Evolutionary conservation across 1,140 invertebrate species (phyloP).

Genomic region (Cydia fagiglandana): DNA sequence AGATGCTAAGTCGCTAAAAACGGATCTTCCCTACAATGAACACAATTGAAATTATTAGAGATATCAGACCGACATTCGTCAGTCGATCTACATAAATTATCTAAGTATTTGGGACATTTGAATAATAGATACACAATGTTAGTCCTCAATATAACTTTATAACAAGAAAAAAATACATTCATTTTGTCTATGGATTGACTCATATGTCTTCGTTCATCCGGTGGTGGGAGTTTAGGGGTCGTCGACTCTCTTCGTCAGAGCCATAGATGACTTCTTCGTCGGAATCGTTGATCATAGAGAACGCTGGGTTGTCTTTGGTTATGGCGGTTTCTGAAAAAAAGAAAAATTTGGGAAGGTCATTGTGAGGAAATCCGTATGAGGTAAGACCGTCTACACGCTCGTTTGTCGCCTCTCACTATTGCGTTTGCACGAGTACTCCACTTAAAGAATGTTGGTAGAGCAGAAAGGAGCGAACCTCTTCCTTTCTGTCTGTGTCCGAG

Average conservation of each 20-base stretch:
- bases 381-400: no score
- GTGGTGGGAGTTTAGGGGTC: conserved; percentile 83
- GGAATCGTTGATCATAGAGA: conserved; percentile 99
- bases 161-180: conserved; percentile 60
- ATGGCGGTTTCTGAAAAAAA: conserved; percentile 88
- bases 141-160: conserved; percentile 51
- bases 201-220: conserved; percentile 69
- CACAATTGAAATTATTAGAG: neutral
- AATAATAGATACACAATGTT: conserved; percentile 8
- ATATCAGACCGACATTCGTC: neutral
- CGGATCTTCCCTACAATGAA: neutral
- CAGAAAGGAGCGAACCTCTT: no score
- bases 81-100: neutral
- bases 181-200: conserved; percentile 54
- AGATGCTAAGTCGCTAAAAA: no score
- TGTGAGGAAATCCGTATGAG: no score
- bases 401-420: no score
- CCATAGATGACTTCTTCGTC: conserved; percentile 98
- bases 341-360: conserved; percentile 35
- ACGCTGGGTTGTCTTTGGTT: conserved; percentile 97
- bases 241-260: conserved; percentile 91
- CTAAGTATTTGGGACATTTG: neutral
- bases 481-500: no score
- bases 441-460: no score
- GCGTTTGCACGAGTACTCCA: no score